Evolutionary conservation across 1,140 invertebrate species (phyloP), one percentile per base, ranked within the genome.

Genomic region (Daktulosphaira vitifoliae): DNA sequence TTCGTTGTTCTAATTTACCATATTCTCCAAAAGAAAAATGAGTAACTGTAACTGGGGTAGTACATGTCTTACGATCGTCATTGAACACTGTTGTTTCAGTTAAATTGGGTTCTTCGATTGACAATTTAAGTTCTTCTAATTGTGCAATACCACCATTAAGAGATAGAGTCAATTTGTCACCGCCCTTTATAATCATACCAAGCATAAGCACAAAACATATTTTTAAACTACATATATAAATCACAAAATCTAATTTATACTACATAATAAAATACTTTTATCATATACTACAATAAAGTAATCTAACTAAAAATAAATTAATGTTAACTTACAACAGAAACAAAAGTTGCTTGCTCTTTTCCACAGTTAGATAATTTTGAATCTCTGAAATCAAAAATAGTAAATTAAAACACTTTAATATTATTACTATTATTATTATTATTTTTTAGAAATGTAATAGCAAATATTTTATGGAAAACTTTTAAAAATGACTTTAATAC

Each of bases 101-200:
- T 50, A 33, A 42, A 48, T 22, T 51, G 68, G 65, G 49, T 22
- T 64, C 64, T 65, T 62, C 66, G 67, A 29, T 33, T 22, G 42
- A 13, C 25, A 44, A 39, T 15, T 62, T 62, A 62, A 16, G 26
- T 62, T 62, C 56, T 62, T 62, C 56, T 48, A 39, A n/a, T 33
- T 37, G 66, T 68, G 59, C 68, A 51, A 65, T 65, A 16, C 50
- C 29, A 20, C 65, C 66, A 59, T 65, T 71, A 13, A 70, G 80
- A 66, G 82, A 79, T 52, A 87, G 75, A 44, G 85, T 88, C 73
- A 87, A 72, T 74, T 87, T 87, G 74, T 87, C 85, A 69, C 85
- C 86, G 69, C 86, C 86, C 85, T 83, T 52, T 22, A 68, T 29
- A 67, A 59, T 59, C n/a, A 67, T 22, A 68, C 23, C 56, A 65